phyloP scores from a whole-genome alignment of 2,797 vertebrate species.

The Alfaro cultratus region DNA sequence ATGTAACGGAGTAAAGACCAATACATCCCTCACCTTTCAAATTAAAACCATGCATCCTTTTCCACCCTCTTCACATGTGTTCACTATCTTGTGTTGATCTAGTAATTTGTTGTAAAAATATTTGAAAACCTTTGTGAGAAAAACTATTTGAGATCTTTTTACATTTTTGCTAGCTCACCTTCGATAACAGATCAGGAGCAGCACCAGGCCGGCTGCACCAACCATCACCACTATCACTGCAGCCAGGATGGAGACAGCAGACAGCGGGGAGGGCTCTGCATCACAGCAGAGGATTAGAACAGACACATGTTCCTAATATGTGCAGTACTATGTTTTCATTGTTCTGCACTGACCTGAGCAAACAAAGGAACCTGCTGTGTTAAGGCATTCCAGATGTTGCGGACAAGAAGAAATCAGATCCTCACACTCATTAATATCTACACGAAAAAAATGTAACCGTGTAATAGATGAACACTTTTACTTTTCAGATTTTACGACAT shows the following conservation, averaged over 20 bases:
- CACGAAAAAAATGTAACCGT: neutral
- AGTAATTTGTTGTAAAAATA: neutral
- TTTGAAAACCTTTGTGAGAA: neutral
- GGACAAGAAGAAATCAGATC: slow-evolving; percentile 66
- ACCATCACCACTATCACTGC: slow-evolving; percentile 69
- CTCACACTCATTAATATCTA: slow-evolving; percentile 83
- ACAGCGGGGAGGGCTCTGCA: slow-evolving; percentile 63
- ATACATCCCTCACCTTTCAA: neutral
- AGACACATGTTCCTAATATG: neutral
- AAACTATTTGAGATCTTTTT: neutral
- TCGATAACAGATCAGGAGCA: slow-evolving; percentile 71
- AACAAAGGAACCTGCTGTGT: slow-evolving; percentile 77
- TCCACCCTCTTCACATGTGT: neutral
- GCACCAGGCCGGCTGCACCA: slow-evolving; percentile 56
- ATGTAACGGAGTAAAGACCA: neutral
- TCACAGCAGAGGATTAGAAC: slow-evolving; percentile 6
- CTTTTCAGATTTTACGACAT: neutral
- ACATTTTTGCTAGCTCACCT: slow-evolving; percentile 57
- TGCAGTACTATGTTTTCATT: neutral
- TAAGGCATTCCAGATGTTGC: slow-evolving; percentile 70
- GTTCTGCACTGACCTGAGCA: slow-evolving; percentile 76
- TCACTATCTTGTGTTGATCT: neutral
- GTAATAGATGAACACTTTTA: no score
- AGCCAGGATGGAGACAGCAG: slow-evolving; percentile 58
- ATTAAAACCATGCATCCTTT: neutral